These are phyloP conservation scores for Aspiorhynchus laticeps DNA, from an alignment of 2,113 vertebrate genomes.

Conservation along the genomic window DNA sequence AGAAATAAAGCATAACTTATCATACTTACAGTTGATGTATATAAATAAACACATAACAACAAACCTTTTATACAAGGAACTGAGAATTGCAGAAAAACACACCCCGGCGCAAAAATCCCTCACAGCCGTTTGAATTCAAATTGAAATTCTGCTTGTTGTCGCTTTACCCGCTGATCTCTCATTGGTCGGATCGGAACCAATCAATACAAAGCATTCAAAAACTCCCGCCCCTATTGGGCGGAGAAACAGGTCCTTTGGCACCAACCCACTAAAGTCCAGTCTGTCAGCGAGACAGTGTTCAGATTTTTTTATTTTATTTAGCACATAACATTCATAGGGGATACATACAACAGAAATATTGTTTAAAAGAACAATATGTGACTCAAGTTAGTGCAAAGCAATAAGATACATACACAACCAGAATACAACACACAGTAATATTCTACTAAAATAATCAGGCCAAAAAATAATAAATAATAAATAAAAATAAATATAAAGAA, in stretches of 20 bases:
- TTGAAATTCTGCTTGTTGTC: constrained; percentile 50
- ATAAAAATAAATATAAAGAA: too few relatives aligned
- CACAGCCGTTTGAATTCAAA: constrained; percentile 72
- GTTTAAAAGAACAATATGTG: too few relatives aligned
- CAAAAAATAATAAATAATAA: too few relatives aligned
- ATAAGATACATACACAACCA: too few relatives aligned
- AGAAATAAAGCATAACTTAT: not conserved
- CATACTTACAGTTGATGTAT: not conserved
- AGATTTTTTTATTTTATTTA: not conserved
- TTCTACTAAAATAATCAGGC: too few relatives aligned
- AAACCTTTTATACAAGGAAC: not conserved
- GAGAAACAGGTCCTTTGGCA: not conserved
- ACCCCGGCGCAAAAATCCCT: not conserved
- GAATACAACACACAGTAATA: too few relatives aligned
- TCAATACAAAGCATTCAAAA: not conserved
- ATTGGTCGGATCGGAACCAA: constrained; percentile 45
- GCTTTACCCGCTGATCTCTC: not conserved
- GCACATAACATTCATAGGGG: too few relatives aligned
- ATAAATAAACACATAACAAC: not conserved
- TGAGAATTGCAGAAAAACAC: too few relatives aligned
- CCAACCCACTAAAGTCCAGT: not conserved
- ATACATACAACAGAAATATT: too few relatives aligned
- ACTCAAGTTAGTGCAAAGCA: too few relatives aligned
- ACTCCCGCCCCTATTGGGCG: not conserved
- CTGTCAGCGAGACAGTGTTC: not conserved